Base-by-base conservation (phyloP, 1,140 invertebrate species). In the Brachionus paranguensis region DNA sequence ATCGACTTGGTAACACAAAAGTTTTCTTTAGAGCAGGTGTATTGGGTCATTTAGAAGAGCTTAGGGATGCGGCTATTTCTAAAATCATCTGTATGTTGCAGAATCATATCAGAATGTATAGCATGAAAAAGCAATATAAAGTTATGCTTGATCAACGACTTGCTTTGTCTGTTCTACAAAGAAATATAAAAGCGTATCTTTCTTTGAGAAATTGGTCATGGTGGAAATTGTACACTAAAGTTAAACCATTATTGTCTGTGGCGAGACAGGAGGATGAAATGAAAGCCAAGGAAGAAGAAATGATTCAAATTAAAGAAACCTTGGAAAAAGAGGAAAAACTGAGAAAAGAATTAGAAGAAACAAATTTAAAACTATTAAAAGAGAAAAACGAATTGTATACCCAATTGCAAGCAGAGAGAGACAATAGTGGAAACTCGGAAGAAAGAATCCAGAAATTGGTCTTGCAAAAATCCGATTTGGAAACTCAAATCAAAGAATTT, bases 21-120 rank as follows among this genome's bases (percentile, higher is more conserved):
- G 95, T 95, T 43, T n/a, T 99, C 94, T 99, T 99, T 95, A 95
- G 97, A 88, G 98, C 98, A 88, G 98, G 98, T 93, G 95, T 99
- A 88, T 91, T 99, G 92, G 98, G 98, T 96, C 95, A 96, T 91
- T 96, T 99, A 93, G 98, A 99, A 92, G 98, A 99, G 91, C 92
- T 99, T 91, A 95, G 98, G 93, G 98, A 99, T 91, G 97, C 99
- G 88, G 95, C 96, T 91, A 92, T 99, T 78, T 92, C 94, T 90
- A 97, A 97, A 91, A 99, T 99, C 89, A 94, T 99, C 87, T 95
- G 96, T 87, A 97, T 95, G 95, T 94, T 99, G 93, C 98, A 99
- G 90, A 93, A 95, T 84, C 95, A 93, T 92, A 94, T 97, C 88
- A 93, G 97, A 88, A 96, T 91, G 84, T 92, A 92, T 86, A 93